Percentiles rank a stretch among this genome's conserved stretches.
Conservation (phyloP, 2,888 invertebrate species). For the Tachina lurida region DNA sequence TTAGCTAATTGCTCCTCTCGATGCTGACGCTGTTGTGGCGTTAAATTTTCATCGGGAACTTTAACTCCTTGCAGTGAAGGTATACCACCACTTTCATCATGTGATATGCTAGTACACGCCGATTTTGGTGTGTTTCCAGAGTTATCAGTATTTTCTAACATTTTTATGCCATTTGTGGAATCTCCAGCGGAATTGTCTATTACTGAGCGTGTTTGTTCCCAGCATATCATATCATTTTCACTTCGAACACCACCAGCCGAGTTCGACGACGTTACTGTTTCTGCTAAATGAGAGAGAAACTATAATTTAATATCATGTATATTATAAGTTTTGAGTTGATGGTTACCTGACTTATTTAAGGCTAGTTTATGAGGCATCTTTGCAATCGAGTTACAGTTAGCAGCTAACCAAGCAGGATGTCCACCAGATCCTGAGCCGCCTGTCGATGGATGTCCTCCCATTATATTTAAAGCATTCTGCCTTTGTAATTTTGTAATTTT, state of each 20-base stretch:
- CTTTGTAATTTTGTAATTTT: conserved; percentile 94
- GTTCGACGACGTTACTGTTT: conserved; percentile 54
- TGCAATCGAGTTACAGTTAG: conserved; percentile 68
- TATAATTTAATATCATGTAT: neutral
- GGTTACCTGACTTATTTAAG: conserved; percentile 60
- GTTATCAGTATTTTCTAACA: conserved; percentile 55
- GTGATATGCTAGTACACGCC: conserved; percentile 68
- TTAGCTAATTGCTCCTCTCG: conserved; percentile 96
- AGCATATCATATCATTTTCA: conserved; percentile 84
- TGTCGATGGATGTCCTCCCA: conserved; percentile 50
- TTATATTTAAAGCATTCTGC: conserved; percentile 84
- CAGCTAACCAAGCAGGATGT: conserved; percentile 63
- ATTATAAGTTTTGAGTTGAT: neutral
- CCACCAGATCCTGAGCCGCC: conserved; percentile 38
- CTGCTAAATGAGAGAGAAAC: conserved; percentile 8
- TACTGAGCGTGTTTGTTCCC: conserved; percentile 83
- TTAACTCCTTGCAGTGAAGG: conserved; percentile 90
- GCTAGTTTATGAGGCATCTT: conserved; percentile 72
- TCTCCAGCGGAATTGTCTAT: conserved; percentile 73
- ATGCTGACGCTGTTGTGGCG: conserved; percentile 97
- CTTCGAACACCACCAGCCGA: conserved; percentile 60
- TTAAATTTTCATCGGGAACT: conserved; percentile 97
- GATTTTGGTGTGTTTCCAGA: conserved; percentile 67
- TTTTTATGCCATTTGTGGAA: conserved; percentile 68
- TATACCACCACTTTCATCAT: conserved; percentile 78